Base-by-base conservation (phyloP, 2,113 vertebrate species). In the Nicator chloris region DNA sequence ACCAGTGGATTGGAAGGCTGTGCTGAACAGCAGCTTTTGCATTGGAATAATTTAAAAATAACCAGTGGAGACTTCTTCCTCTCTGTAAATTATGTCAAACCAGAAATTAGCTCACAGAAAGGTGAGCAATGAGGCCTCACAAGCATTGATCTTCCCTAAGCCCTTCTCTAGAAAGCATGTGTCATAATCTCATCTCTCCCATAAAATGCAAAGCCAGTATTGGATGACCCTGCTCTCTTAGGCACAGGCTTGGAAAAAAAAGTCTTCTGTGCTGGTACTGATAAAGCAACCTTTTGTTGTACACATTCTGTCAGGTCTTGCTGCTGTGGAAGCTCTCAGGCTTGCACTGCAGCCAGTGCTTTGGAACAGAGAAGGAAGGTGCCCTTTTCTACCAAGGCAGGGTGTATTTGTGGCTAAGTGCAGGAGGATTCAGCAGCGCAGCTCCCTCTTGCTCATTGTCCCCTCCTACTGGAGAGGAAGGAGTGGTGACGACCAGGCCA, bases 281-380 rank as follows among this genome's bases (percentile, higher is more conserved):
- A 94, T 95, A 92, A 92, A 95, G 11, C 80, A 71, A 10, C 63
- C 81, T 92, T 86, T 83, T 95, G 70, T 95, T 91, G 45, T 50
- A 23, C 0, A 0, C 56, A 20, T 64, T 81, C 3, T 5, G 19
- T 88, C 66, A 64, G 76, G 69, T 91, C 53, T 60, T 81, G 88
- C 80, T 94, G 82, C 88, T 82, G 30, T 93, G 73, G 94, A 69
- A 91, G 69, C 84, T 77, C 53, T 39, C 2, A 6, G 89, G 73
- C 56, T 69, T 95, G 78, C 57, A 26, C 47, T 73, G 42, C 47
- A 94, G 79, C 79, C 84, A 47, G 60, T 2, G n/a, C 83, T 69
- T 50, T 39, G 27, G 37, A 82, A 30, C 20, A 50, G 68, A 50
- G 79, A 8, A 59, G 85, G 75, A 93, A 81, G 82, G 50, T 95